Evolutionary conservation across 2,888 invertebrate species (phyloP).

Genomic region (Epirrita christyi): DNA sequence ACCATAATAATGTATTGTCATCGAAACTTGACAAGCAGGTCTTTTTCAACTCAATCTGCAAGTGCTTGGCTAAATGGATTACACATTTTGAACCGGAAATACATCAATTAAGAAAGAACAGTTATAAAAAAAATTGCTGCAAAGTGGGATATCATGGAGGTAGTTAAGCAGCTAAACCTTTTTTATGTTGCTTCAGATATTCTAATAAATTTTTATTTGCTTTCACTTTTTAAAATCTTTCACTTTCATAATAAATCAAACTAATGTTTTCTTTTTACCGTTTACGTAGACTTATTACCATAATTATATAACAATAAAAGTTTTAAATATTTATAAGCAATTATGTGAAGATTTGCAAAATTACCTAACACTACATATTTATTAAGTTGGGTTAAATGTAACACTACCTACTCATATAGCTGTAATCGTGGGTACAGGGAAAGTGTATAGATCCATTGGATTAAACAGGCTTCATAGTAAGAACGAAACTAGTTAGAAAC

Average conservation of each 20-base stretch:
- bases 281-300: neutral
- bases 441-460: slow-evolving; percentile 23
- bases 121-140: too few species aligned
- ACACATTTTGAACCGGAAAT: too few species aligned
- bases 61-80: too few species aligned
- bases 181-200: neutral
- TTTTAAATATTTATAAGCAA: too few species aligned
- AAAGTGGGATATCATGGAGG: neutral
- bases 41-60: too few species aligned
- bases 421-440: slow-evolving; percentile 4
- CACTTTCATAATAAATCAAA: neutral
- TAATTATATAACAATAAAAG: too few species aligned
- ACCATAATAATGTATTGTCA: too few species aligned
- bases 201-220: neutral
- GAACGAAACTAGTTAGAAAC: slow-evolving; percentile 26
- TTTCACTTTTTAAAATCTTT: neutral
- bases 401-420: neutral
- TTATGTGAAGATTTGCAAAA: too few species aligned
- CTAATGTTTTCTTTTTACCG: neutral
- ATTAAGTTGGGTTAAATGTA: too few species aligned
- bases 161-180: neutral
- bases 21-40: too few species aligned
- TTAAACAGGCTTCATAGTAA: slow-evolving; percentile 19
- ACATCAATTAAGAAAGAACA: too few species aligned
- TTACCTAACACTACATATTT: too few species aligned